These are phyloP conservation scores for Fringilla coelebs DNA, from an alignment of 2,797 vertebrate species.

Conservation along the genomic window DNA sequence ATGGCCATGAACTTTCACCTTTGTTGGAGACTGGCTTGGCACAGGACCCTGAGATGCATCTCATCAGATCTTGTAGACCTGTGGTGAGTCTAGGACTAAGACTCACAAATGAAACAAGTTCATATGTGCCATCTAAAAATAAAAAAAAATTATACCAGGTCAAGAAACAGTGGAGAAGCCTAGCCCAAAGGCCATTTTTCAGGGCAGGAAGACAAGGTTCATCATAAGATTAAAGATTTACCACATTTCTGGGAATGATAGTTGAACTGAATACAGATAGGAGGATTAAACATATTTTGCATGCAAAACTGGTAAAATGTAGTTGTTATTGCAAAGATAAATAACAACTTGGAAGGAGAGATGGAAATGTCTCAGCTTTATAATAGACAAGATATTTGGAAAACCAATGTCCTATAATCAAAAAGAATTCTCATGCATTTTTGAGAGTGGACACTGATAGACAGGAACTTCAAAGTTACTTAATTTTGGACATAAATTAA, in stretches of 20 bases:
- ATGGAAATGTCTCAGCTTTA: not conserved
- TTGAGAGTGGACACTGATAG: not conserved
- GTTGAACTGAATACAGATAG: not conserved
- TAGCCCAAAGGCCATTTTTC: not conserved
- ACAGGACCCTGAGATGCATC: not conserved
- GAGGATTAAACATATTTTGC: not conserved
- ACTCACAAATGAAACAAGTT: not conserved
- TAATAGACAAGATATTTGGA: not conserved
- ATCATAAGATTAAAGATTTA: not conserved
- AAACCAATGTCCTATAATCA: not conserved
- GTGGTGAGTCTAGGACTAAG: not conserved
- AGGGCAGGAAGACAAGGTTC: not conserved
- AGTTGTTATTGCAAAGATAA: not conserved
- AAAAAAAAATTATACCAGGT: not conserved
- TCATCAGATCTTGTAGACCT: not conserved
- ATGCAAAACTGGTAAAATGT: not conserved
- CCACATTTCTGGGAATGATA: not conserved
- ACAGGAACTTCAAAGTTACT: not conserved
- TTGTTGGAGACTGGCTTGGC: not conserved
- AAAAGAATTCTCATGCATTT: not conserved
- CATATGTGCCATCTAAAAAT: not conserved
- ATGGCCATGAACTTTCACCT: not conserved
- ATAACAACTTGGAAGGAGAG: not conserved
- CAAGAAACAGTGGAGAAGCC: not conserved
- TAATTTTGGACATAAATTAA: not conserved